Conservation (phyloP, 2,888 invertebrate species). For the Odontomyia ornata region DNA sequence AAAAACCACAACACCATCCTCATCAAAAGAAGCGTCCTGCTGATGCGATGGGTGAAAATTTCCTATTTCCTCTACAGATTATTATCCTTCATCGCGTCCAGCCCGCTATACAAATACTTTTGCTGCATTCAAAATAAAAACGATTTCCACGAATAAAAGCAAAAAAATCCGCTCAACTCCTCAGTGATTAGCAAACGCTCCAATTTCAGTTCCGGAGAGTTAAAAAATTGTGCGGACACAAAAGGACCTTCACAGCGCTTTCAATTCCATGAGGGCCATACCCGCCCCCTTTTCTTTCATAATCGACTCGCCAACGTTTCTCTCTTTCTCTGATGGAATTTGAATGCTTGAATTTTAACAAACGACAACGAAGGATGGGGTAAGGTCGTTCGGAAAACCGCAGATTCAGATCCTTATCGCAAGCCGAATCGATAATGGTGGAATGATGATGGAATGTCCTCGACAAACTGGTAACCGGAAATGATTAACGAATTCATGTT, state of each 20-base stretch:
- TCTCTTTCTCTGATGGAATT: neutral
- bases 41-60: constrained; percentile 37
- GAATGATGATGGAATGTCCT: constrained; percentile 24
- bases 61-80: constrained; percentile 20
- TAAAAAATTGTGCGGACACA: constrained; percentile 13
- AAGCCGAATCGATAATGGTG: constrained; percentile 7
- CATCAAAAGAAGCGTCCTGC: constrained; percentile 15
- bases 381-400: constrained; percentile 27
- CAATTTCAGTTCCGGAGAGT: constrained; percentile 48
- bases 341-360: constrained; percentile 27
- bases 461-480: constrained; percentile 23
- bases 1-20: neutral
- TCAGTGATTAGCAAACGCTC: constrained; percentile 42
- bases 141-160: neutral
- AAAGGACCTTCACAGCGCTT: constrained; percentile 19
- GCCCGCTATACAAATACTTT: neutral
- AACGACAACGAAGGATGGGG: too few species aligned
- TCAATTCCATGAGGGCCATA: neutral
- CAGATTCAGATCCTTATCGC: constrained; percentile 41
- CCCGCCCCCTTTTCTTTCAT: constrained; percentile 3
- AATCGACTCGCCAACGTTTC: neutral
- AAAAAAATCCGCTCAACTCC: constrained; percentile 2
- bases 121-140: neutral
- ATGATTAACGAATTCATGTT: constrained; percentile 37
- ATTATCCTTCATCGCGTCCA: neutral